Conservation (phyloP, 2,797 vertebrate species). For the Crenuchus spilurus region DNA sequence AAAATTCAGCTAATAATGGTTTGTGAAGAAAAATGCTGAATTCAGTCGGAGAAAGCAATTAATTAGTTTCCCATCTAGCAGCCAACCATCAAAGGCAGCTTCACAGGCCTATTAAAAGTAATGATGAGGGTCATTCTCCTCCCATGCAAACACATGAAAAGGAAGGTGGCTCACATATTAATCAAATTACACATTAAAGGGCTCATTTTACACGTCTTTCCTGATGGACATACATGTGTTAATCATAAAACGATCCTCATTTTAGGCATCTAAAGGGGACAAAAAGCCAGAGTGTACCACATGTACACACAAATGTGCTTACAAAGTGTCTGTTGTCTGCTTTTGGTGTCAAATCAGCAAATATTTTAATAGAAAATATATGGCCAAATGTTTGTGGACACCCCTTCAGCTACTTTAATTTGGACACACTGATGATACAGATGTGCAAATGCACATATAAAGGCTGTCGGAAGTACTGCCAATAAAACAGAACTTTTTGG, state of each 20-base stretch:
- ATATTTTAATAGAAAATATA: too few species aligned
- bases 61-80: not conserved
- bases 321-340: too few species aligned
- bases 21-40: not conserved
- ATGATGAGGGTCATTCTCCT: slow-evolving; percentile 10
- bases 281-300: not conserved
- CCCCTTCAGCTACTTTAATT: too few species aligned
- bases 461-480: too few species aligned
- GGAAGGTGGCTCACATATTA: slow-evolving; percentile 3
- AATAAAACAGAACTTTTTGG: too few species aligned
- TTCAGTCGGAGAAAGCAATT: not conserved
- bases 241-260: not conserved
- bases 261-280: too few species aligned
- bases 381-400: too few species aligned
- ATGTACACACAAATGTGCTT: too few species aligned
- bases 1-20: not conserved
- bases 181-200: slow-evolving; percentile 23
- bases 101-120: not conserved
- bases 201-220: not conserved
- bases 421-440: too few species aligned
- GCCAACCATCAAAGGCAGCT: slow-evolving; percentile 4
- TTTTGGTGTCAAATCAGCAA: too few species aligned
- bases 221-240: not conserved
- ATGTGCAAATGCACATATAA: too few species aligned
- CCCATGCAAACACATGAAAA: not conserved